These are phyloP conservation scores for Nanger granti DNA, from an alignment of 2,113 vertebrate genomes.

Conservation along the genomic window DNA sequence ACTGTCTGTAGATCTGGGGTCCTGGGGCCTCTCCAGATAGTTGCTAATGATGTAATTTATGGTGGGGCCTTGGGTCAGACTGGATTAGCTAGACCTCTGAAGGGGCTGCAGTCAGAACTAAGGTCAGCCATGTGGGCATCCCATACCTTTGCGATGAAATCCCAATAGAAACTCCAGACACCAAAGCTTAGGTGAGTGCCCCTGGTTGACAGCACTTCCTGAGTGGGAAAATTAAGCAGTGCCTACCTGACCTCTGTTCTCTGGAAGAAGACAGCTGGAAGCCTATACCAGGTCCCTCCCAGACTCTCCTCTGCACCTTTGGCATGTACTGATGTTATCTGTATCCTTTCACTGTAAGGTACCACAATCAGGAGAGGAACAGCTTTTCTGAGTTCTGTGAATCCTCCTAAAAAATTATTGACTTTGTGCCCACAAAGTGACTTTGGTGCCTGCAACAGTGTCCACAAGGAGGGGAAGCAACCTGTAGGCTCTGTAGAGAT, in stretches of 20 bases:
- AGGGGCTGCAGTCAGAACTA: background rate
- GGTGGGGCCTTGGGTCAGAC: background rate
- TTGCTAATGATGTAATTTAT: background rate
- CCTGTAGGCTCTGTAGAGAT: background rate
- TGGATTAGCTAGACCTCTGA: background rate
- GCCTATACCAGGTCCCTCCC: background rate
- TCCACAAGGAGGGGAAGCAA: background rate
- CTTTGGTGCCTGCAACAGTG: background rate
- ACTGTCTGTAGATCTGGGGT: background rate
- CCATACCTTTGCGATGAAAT: background rate
- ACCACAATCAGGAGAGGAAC: background rate
- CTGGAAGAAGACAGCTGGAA: background rate
- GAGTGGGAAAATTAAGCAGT: background rate
- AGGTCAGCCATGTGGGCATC: background rate
- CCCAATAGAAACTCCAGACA: background rate
- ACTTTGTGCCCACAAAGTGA: background rate
- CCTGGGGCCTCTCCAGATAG: too few relatives aligned
- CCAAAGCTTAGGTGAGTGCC: background rate
- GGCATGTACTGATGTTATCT: background rate
- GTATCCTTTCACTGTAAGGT: background rate
- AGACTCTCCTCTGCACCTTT: background rate
- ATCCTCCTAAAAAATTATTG: background rate
- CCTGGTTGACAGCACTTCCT: background rate
- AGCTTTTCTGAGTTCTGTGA: background rate
- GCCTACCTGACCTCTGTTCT: background rate